Base-by-base conservation (phyloP, 2,888 invertebrate genomes). In the Ichneumoninae sp. region DNA sequence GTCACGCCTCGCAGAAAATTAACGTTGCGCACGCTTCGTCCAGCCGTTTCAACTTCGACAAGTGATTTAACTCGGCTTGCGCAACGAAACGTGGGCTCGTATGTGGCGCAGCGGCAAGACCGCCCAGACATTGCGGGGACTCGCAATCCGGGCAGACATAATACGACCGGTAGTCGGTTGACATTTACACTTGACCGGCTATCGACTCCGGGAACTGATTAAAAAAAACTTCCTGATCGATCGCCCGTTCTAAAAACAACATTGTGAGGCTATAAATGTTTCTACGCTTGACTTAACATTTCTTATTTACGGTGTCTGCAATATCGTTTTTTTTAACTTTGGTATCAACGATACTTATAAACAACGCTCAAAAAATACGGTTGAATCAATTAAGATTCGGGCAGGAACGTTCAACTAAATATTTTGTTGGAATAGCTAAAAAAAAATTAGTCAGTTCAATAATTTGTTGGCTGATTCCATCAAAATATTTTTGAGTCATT, bases 101-200 rank as follows among this genome's bases (percentile, higher is more conserved):
- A 73, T 16, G 44, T 47, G 63, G 76, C 70, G 57, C 68, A 57
- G 40, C 66, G n/a, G 10, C 7, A 7, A 36, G 40, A 36, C 19
- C 13, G 65, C 54, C 52, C 73, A 78, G 77, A 83, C 82, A 68
- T 63, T 78, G 76, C 82, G 82, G 82, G 71, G 82, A 76, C 81
- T 52, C 33, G 63, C 26, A 5, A 22, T 33, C 33, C 40, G 30
- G 57, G 33, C 74, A 66, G 54, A n/a, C 77, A 71, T 66, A 68
- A 68, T 83, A 83, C 33, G 81, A 63, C 57, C 65, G 73, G 22
- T 22, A 54, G 47, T 30, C 52, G 30, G 44, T 44, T 33, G 57
- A 82, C 54, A 71, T 71, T 71, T 82, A 77, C 82, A 82, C 82
- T 82, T 77, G 76, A 77, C 76, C 66, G 47, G 65, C 54, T 50